Evolutionary conservation across 1,140 invertebrate species (phyloP).

Genomic region (Saccostrea cuccullata): DNA sequence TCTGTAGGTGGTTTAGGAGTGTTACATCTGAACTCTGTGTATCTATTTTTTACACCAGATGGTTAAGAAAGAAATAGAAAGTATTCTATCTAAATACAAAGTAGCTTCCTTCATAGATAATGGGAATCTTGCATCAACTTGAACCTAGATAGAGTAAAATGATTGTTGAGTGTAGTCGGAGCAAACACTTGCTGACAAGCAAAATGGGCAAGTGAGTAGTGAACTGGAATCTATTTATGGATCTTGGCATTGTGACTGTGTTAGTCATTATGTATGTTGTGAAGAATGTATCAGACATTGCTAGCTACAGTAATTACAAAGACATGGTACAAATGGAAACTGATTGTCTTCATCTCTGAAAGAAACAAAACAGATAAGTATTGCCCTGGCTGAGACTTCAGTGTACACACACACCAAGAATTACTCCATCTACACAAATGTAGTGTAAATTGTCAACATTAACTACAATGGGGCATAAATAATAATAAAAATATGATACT

Average conservation of each 20-base stretch:
- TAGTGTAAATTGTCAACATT: no score
- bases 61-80: neutral
- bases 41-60: no score
- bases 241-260: conserved; percentile 31
- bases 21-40: neutral
- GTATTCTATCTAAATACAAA: neutral
- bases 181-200: neutral
- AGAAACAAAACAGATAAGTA: conserved; percentile 20
- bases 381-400: neutral
- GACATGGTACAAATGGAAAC: conserved; percentile 34
- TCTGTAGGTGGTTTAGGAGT: neutral
- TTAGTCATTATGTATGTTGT: conserved; percentile 32
- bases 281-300: conserved; percentile 26
- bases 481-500: no score
- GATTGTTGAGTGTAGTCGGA: neutral
- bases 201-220: neutral
- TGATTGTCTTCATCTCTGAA: conserved; percentile 15
- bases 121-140: neutral
- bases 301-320: conserved; percentile 23
- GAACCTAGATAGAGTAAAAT: neutral
- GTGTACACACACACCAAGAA: neutral
- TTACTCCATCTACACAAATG: neutral
- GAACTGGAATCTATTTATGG: conserved; percentile 24
- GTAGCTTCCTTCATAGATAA: neutral
- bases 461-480: no score